Base-by-base conservation (phyloP, 1,140 invertebrate genomes). In the Matsumurasca onukii region DNA sequence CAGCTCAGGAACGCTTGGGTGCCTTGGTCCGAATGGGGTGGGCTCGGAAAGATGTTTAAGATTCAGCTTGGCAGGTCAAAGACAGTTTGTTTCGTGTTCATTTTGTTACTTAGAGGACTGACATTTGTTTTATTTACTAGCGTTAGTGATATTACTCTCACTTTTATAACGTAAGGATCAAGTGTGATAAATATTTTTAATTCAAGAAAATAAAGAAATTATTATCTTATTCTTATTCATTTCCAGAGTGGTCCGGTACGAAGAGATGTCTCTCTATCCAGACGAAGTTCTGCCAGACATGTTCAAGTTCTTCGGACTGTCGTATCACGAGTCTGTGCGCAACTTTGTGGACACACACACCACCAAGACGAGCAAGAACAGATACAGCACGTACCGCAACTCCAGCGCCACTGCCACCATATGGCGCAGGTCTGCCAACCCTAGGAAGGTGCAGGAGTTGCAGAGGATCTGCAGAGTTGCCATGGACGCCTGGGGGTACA, bases 401-500 rank as follows among this genome's bases (percentile, higher is more conserved):
- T 65, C 62, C 12, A 3, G 34, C 3, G 24, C 22, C 9, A 17
- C 20, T 13, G 24, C 62, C 31, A 17, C 48, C n/a, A 1, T 25
- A 2, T 67, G 65, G 65, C n/a, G 65, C 48, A 15, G 22, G 12
- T 34, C 51, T n/a, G 27, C 45, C 1, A 20, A 12, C 12, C 39
- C 24, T n/a, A 24, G 13, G 3, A 57, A 67, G 30, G 65, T 67
- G n/a, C n/a, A 24, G 20, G 24, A 71, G 31, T 86, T 87, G 55
- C 84, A 91, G 80, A 80, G 83, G 70, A 81, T 80, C 0, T 94
- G 92, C 75, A 80, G 80, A 62, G 81, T 86, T 71, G 90, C 91
- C 0, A 91, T 93, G 89, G 80, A 83, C 65, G 74, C 89, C 34
- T 93, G 91, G 90, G 91, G 91, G 22, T 94, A 93, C 67, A 76